These are phyloP conservation scores for Drosophila murphyi DNA, from an alignment of 1,140 invertebrate genomes.

Conservation along the genomic window DNA sequence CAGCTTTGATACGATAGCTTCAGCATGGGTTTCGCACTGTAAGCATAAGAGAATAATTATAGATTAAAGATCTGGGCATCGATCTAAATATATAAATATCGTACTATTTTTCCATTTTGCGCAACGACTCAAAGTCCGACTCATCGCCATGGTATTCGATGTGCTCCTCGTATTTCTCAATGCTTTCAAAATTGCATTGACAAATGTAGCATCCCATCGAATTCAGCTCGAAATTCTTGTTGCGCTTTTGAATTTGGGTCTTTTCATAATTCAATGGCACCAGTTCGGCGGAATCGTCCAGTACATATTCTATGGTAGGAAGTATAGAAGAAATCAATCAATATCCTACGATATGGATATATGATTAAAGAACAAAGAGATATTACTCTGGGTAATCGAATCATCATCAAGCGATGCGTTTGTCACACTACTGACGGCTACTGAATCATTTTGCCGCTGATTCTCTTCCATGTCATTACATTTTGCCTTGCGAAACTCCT, in stretches of 20 bases:
- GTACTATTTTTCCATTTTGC: conserved; percentile 63
- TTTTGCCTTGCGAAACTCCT: conserved; percentile 71
- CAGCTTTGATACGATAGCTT: conserved; percentile 68
- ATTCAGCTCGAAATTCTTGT: conserved; percentile 49
- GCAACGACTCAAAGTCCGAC: conserved; percentile 67
- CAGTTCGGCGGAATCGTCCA: conserved; percentile 44
- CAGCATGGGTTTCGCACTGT: conserved; percentile 51
- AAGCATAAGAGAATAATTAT: conserved; percentile 17
- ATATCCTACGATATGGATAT: neutral
- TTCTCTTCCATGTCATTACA: conserved; percentile 61
- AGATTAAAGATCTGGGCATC: neutral
- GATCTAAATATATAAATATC: conserved; percentile 1
- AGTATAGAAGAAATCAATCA: neutral
- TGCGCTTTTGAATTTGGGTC: conserved; percentile 30
- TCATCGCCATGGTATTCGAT: conserved; percentile 74
- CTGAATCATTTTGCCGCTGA: conserved; percentile 36
- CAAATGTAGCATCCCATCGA: conserved; percentile 74
- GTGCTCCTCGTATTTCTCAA: conserved; percentile 74
- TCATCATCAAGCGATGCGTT: conserved; percentile 19
- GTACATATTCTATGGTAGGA: conserved; percentile 38
- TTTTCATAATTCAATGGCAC: conserved; percentile 67
- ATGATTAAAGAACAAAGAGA: neutral
- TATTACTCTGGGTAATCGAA: conserved; percentile 54
- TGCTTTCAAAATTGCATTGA: conserved; percentile 69
- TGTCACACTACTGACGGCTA: neutral